Evolutionary conservation across 2,113 vertebrate genomes (phyloP), one percentile per base, ranked within the genome.

Genomic region (Uria aalge): DNA sequence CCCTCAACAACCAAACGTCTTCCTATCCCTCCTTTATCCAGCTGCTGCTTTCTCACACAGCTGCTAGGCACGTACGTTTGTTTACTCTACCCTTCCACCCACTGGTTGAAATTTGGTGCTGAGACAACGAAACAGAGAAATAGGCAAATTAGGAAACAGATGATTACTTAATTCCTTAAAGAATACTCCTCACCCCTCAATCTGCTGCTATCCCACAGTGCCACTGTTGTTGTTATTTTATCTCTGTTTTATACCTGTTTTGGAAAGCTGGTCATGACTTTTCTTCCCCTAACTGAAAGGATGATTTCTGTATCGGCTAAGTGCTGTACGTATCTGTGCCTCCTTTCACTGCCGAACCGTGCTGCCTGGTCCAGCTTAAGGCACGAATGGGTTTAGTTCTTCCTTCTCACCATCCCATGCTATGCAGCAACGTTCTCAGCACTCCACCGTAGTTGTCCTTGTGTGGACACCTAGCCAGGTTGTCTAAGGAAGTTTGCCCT

Each of bases 381-480:
- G 29, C 50, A 83, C 32, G 53, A 69, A 47, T 11, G 13, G 32
- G 32, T 13, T 22, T 45, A 45, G 29, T 38, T 71, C 17, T 60
- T 83, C 9, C 36, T 79, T 71, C 29, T 47, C 16, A 19, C 32
- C 48, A 36, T 55, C 10, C 6, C 53, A 23, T 48, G 45, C 45
- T 45, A 15, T 0, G 0, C 23, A 12, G 20, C 17, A 48, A 3
- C 17, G 12, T 41, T 26, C n/a, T 53, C 52, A 73, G 23, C 40
- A 11, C 53, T 60, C 38, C 16, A 6, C 11, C 34, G 50, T 15
- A 30, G 43, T 38, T 79, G 15, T 66, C 34, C 34, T 30, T 22
- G 14, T 11, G 29, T 19, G n/a, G 24, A 67, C 38, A 59, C 11
- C 13, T 18, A 52, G 38, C 13, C 29, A 30, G 27, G 43, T 17